These are phyloP conservation scores for Lasioglossum pauxillum DNA, from an alignment of 2,888 invertebrate genomes.

Conservation along the genomic window DNA sequence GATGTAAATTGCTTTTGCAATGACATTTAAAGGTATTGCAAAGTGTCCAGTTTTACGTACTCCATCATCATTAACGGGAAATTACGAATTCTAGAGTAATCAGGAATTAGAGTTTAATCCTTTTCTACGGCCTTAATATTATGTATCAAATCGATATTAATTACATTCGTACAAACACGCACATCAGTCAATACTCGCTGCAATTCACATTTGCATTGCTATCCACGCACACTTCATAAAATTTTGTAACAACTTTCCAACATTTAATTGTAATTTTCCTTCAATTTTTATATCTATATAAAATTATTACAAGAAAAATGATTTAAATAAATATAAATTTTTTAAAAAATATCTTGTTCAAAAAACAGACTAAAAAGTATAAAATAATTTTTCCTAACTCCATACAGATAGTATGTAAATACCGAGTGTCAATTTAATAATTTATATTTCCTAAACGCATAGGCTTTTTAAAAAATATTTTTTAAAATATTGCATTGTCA, in stretches of 20 bases:
- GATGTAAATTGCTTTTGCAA: slow-evolving; percentile 48
- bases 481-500: too few species aligned
- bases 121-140: not conserved
- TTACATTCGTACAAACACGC: not conserved
- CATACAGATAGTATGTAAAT: too few species aligned
- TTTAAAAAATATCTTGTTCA: too few species aligned
- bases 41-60: slow-evolving; percentile 15
- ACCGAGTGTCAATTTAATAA: too few species aligned
- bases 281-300: not conserved
- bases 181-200: not conserved
- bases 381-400: too few species aligned
- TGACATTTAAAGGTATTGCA: slow-evolving; percentile 29
- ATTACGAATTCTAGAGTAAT: not conserved
- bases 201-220: not conserved
- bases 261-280: not conserved
- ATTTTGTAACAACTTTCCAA: not conserved
- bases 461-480: too few species aligned
- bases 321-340: too few species aligned
- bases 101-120: not conserved
- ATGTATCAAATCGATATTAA: not conserved
- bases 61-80: not conserved
- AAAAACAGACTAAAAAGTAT: too few species aligned
- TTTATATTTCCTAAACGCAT: too few species aligned
- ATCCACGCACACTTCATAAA: not conserved
- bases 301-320: not conserved